phyloP scores from a whole-genome alignment of 2,113 vertebrate genomes.

The Pholis gunnellus region DNA sequence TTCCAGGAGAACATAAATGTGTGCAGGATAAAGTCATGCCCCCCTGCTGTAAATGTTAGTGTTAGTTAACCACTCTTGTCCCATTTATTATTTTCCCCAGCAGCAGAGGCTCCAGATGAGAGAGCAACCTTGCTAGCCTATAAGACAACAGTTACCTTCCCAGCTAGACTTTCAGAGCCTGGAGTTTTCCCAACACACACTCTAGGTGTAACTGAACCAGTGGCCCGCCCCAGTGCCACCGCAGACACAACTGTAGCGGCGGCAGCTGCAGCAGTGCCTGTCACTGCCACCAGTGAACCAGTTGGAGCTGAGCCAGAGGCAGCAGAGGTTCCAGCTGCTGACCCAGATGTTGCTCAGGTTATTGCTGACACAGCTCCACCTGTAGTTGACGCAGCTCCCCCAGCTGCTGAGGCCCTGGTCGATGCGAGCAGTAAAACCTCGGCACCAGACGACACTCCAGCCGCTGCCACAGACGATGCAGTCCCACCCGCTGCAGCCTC shows the following conservation, averaged over 20 bases:
- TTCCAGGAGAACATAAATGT: background rate
- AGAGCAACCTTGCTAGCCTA: constrained; percentile 76
- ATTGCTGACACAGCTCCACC: background rate
- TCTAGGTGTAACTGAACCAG: background rate
- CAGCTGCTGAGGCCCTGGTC: background rate
- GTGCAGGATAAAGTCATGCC: background rate
- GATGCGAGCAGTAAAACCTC: background rate
- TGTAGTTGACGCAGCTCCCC: background rate
- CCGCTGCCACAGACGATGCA: background rate
- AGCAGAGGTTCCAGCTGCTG: background rate
- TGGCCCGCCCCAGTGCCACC: background rate
- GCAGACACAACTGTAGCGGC: background rate
- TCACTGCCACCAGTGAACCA: constrained; percentile 6
- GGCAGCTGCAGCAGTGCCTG: background rate
- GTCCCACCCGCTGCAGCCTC: background rate
- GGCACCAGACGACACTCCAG: background rate
- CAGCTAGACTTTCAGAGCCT: constrained; percentile 68
- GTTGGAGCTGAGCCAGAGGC: background rate
- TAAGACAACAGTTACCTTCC: constrained; percentile 81
- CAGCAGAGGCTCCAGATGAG: constrained; percentile 73
- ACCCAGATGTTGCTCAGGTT: constrained; percentile 1
- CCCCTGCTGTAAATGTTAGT: background rate
- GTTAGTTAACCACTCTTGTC: constrained; percentile 54
- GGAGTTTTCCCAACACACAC: constrained; percentile 53
- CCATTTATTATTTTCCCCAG: constrained; percentile 75